These are phyloP conservation scores for Drosophila mayaguana DNA, from an alignment of 2,888 invertebrate genomes.

Conservation along the genomic window DNA sequence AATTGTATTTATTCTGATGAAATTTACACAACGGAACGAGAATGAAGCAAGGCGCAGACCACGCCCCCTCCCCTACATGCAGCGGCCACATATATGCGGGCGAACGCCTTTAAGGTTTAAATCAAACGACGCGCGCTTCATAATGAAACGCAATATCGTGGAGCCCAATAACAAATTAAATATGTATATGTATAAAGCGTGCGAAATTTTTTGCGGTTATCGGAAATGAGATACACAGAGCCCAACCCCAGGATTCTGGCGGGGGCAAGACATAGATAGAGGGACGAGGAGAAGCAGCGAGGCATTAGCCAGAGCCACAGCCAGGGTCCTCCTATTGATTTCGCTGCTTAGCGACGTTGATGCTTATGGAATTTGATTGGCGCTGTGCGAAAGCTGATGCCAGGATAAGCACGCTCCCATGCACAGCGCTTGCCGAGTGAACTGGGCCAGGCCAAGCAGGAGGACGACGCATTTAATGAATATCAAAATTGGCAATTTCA, in stretches of 20 bases:
- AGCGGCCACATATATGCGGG: conserved; percentile 6
- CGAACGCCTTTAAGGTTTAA: conserved; percentile 52
- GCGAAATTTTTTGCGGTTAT: conserved; percentile 55
- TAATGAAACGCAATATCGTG: conserved; percentile 65
- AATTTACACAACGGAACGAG: conserved; percentile 64
- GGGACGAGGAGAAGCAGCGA: not conserved
- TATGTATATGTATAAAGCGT: conserved; percentile 62
- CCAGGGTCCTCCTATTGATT: conserved; percentile 46
- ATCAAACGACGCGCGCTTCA: conserved; percentile 36
- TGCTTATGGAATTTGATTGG: conserved; percentile 78
- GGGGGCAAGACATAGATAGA: not conserved
- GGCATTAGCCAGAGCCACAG: conserved; percentile 31
- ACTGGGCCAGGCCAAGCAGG: not conserved
- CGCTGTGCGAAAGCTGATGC: conserved; percentile 56
- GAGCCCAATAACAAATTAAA: conserved; percentile 65
- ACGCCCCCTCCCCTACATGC: not conserved
- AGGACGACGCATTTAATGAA: conserved; percentile 69
- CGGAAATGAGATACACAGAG: conserved; percentile 56
- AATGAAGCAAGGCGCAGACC: not conserved
- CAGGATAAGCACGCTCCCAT: conserved; percentile 72
- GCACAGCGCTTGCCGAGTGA: conserved; percentile 32
- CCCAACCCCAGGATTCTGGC: not conserved
- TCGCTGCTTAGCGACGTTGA: conserved; percentile 72
- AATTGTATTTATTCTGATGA: conserved; percentile 82
- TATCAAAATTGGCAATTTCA: conserved; percentile 78